Evolutionary conservation across 1,140 invertebrate genomes (phyloP).

Genomic region (Platorchestia sp.): DNA sequence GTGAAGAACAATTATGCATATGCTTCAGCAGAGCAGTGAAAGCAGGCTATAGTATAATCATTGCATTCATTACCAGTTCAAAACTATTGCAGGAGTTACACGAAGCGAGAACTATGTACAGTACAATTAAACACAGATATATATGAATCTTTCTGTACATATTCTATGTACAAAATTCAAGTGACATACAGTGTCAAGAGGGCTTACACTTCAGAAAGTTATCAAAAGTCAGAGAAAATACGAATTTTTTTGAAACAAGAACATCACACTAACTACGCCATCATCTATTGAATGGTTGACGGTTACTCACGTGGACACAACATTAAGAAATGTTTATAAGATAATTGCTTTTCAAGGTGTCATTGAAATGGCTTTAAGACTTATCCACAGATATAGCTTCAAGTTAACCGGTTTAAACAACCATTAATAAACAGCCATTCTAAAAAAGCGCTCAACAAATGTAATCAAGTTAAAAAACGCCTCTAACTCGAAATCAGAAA

Average conservation of each 20-base stretch:
- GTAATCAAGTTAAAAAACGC: no score
- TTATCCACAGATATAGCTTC: no score
- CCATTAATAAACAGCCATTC: no score
- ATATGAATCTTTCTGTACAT: conserved; percentile 35
- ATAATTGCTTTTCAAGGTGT: background rate
- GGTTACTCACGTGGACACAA: background rate
- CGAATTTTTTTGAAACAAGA: background rate
- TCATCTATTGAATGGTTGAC: background rate
- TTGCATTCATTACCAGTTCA: conserved; percentile 11
- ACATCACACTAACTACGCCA: background rate
- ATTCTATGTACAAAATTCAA: conserved; percentile 24
- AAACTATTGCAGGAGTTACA: background rate
- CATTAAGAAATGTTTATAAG: background rate
- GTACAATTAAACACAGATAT: background rate
- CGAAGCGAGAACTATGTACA: background rate
- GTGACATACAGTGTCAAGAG: conserved; percentile 12
- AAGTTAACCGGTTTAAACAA: no score
- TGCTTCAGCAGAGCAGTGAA: background rate
- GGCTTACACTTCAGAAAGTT: background rate
- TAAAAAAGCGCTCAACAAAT: no score
- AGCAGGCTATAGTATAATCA: background rate
- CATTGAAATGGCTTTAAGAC: background rate
- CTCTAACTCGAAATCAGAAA: no score
- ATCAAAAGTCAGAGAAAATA: conserved; percentile 10
- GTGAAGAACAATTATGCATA: background rate